Conservation (phyloP, 2,888 invertebrate species). For the Salticus scenicus region DNA sequence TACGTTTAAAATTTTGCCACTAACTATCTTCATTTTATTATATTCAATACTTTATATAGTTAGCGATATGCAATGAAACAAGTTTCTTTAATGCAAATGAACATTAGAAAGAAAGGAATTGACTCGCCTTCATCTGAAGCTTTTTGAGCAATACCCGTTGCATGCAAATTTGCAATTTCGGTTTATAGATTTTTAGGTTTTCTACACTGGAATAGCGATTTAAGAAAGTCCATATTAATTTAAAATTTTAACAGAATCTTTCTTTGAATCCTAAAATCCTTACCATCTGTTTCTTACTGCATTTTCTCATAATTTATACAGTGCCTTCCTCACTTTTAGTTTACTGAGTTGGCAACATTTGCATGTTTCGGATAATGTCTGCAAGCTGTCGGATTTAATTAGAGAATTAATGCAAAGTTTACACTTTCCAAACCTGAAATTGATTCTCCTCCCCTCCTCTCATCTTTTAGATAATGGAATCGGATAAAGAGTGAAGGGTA, state of each 20-base stretch:
- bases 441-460: background rate
- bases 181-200: no score
- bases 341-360: conserved; percentile 14
- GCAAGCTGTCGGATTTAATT: conserved; percentile 28
- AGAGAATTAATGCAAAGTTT: conserved; percentile 36
- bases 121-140: no score
- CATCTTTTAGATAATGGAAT: background rate
- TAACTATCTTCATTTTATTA: no score
- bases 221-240: background rate
- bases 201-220: no score
- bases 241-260: background rate
- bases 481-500: background rate
- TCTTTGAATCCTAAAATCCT: background rate
- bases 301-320: conserved; percentile 32
- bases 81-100: no score
- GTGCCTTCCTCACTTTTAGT: conserved; percentile 13
- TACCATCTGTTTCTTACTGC: conserved; percentile 14
- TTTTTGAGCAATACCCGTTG: no score
- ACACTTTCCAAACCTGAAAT: background rate
- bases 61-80: no score
- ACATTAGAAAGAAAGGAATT: no score
- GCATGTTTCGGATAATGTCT: conserved; percentile 17
- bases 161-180: no score
- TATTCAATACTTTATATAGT: no score
- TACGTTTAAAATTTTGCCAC: no score